Base-by-base conservation (phyloP, 2,888 invertebrate species). In the Sarcophaga subvicina region DNA sequence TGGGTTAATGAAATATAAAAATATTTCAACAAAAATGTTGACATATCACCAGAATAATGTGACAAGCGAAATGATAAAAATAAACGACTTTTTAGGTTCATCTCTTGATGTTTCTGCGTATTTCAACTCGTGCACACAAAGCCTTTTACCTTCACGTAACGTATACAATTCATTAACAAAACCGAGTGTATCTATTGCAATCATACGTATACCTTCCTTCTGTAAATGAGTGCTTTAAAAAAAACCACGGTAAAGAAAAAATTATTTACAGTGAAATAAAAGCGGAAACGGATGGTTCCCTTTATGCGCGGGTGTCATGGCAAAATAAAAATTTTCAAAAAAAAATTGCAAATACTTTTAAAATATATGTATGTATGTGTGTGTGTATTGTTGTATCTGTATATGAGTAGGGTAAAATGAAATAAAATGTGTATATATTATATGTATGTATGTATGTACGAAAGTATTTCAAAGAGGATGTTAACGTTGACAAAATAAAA, bases 301-400 rank as follows among this genome's bases (percentile, higher is more conserved):
- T 83, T 83, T 83, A 80, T 81, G 87, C 83, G 83, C 83, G 83
- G 78, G 87, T 87, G 87, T 84, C 87, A 87, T 84, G 87, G 81
- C 75, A 69, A 83, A 83, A 85, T 77, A 66, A 73, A 85, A 86
- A 86, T 75, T 54, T 80, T 83, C 73, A 82, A 71, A 77, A 66
- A 78, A 83, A 83, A 78, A 76, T 81, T 87, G 47, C 70, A 83
- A 75, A 87, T 84, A 71, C 66, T 84, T 67, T 59, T 47, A 67
- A 67, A 81, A 76, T 75, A 67, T 49, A 22, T 54, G 49, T 62
- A 6, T 54, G 25, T 22, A 72, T 73, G 25, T 59, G 17, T 47
- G 14, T 14, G 25, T 37, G 20, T 8, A 2, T 62, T 3, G 1
- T 1, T n/a, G n/a, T 62, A 62, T 10, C 4, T 62, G 62, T 62